phyloP scores from a whole-genome alignment of 2,888 invertebrate genomes.

The Eupelmus urozonus region DNA sequence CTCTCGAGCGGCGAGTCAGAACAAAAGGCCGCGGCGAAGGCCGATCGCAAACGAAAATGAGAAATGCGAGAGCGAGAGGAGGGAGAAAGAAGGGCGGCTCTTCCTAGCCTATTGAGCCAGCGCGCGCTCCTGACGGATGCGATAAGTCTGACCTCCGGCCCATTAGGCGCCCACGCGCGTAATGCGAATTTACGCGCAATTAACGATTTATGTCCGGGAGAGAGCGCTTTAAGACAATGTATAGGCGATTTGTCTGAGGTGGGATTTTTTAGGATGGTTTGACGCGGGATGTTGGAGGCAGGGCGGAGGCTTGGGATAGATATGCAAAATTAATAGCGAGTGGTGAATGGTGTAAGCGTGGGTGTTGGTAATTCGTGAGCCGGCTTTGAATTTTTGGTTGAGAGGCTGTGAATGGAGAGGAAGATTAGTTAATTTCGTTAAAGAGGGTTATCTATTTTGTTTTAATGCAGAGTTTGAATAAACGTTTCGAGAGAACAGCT shows the following conservation, averaged over 20 bases:
- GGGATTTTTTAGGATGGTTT: background rate
- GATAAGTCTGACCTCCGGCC: constrained; percentile 72
- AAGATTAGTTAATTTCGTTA: no score
- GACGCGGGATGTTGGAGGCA: background rate
- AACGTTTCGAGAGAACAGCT: no score
- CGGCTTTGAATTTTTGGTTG: background rate
- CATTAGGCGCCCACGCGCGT: constrained; percentile 63
- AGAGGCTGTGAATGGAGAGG: no score
- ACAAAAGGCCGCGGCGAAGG: constrained; percentile 46
- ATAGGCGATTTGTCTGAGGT: background rate
- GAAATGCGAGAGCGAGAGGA: constrained; percentile 30
- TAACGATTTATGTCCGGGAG: constrained; percentile 36
- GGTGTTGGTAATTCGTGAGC: background rate
- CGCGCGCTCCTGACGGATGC: constrained; percentile 26
- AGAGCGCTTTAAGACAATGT: background rate
- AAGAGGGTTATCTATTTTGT: no score
- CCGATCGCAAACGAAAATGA: constrained; percentile 50
- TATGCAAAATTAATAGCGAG: background rate
- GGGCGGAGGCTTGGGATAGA: background rate
- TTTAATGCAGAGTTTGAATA: no score
- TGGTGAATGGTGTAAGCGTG: background rate
- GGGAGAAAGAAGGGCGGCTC: constrained; percentile 7
- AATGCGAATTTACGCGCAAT: constrained; percentile 47
- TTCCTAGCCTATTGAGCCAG: constrained; percentile 25
- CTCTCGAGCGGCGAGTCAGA: constrained; percentile 45